Base-by-base conservation (phyloP, 2,888 invertebrate genomes). In the Therioaphis trifolii region DNA sequence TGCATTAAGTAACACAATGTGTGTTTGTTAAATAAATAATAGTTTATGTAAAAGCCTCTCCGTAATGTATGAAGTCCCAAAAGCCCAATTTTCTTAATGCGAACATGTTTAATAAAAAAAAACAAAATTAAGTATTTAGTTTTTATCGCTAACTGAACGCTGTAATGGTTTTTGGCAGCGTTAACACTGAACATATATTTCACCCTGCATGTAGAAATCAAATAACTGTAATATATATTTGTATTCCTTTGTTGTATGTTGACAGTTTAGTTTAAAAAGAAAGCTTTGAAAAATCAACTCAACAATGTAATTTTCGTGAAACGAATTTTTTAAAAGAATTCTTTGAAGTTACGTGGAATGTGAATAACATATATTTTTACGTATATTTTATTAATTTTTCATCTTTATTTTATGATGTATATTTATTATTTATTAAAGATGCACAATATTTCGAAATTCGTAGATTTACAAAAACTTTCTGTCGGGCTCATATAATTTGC, bases 361-460 rank as follows among this genome's bases (percentile, higher is more conserved):
- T 24, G 52, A 61, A 76, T 12, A 77, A 29, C 63, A 14, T 49
- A 14, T 21, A n/a, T 46, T 35, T 52, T 66, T 35, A 35, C 35
- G 29, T 72, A 24, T 71, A 82, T 71, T 61, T 84, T 84, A 75
- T 84, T 82, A 84, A 79, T 74, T 46, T 58, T 75, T 15, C 21
- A 9, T 24, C 40, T 24, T n/a, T 24, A 9, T 55, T 5, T 35
- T 35, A 35, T 35, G 1, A 49, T 29, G 9, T 7, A 76, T n/a
- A 18, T 58, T 74, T 40, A 55, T 49, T 29, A 35, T 5, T 35
- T 35, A 55, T 55, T 55, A 24, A 77, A 29, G 15, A n/a, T 14
- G 5, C 21, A 21, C 24, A 35, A 35, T 76, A 63, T 46, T 76
- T 76, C n/a, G n/a, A 35, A 66, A 52, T 66, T 77, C 18, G 1